Conservation (phyloP, 1,140 invertebrate species). For the Heliconius congener region DNA sequence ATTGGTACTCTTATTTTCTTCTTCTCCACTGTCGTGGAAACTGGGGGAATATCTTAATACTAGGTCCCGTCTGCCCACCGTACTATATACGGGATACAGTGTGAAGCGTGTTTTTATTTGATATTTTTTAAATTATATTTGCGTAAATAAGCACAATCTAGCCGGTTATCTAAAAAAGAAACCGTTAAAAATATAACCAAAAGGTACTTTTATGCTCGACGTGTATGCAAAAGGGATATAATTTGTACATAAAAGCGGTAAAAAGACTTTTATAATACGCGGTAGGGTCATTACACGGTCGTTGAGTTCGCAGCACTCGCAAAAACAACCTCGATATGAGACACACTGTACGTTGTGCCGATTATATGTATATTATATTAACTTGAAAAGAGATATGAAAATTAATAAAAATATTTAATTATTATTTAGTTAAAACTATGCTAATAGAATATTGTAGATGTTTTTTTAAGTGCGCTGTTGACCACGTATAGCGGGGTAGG, state of each 20-base stretch:
- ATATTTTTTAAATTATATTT: conserved; percentile 24
- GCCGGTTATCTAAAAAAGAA: conserved; percentile 47
- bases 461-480: too few relatives aligned
- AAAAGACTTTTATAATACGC: conserved; percentile 75
- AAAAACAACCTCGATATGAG: conserved; percentile 65
- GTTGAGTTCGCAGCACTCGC: conserved; percentile 68
- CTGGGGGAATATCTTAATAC: too few relatives aligned
- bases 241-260: conserved; percentile 69
- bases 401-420: conserved; percentile 16
- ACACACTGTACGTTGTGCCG: conserved; percentile 46
- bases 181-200: conserved; percentile 52
- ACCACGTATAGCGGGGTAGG: too few relatives aligned
- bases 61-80: too few relatives aligned
- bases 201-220: conserved; percentile 70
- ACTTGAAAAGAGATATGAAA: conserved; percentile 38
- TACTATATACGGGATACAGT: too few relatives aligned
- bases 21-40: too few relatives aligned
- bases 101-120: too few relatives aligned
- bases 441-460: too few relatives aligned
- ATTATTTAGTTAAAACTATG: not conserved
- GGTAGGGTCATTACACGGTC: conserved; percentile 72
- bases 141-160: conserved; percentile 42
- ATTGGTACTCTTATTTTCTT: too few relatives aligned
- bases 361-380: conserved; percentile 33
- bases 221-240: conserved; percentile 65